These are phyloP conservation scores for Tetragnatha versicolor DNA, from an alignment of 1,140 invertebrate genomes.

Conservation along the genomic window DNA sequence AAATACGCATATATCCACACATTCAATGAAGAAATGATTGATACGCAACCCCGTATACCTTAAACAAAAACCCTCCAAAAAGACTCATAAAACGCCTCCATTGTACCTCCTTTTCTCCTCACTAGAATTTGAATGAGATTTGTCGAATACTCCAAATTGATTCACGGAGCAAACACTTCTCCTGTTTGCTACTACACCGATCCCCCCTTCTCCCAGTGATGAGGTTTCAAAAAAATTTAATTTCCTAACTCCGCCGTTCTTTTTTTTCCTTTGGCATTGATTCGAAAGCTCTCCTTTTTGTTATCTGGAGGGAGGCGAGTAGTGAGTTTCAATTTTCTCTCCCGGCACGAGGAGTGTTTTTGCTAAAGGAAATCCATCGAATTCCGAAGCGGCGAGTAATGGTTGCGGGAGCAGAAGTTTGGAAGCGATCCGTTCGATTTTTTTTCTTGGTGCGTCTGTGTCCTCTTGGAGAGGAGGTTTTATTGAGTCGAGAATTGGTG, in stretches of 20 bases:
- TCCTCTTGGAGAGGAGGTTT: too few relatives aligned
- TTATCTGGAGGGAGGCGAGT: too few relatives aligned
- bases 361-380: not conserved
- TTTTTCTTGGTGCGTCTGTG: too few relatives aligned
- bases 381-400: not conserved
- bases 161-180: constrained; percentile 17
- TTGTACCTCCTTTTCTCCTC: not conserved
- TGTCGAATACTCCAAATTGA: constrained; percentile 10
- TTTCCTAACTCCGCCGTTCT: not conserved
- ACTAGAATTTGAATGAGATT: constrained; percentile 19
- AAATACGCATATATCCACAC: too few relatives aligned
- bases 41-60: too few relatives aligned
- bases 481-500: too few relatives aligned
- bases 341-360: too few relatives aligned
- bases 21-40: too few relatives aligned
- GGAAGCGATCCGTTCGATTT: too few relatives aligned
- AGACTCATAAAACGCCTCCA: constrained; percentile 8
- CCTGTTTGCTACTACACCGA: not conserved
- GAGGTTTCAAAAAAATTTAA: constrained; percentile 19
- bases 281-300: not conserved
- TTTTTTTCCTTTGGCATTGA: not conserved
- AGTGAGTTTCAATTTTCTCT: not conserved
- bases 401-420: not conserved
- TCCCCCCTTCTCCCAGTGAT: not conserved
- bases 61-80: too few relatives aligned